Evolutionary conservation across 1,140 invertebrate species (phyloP).

Genomic region (Wasmannia auropunctata): DNA sequence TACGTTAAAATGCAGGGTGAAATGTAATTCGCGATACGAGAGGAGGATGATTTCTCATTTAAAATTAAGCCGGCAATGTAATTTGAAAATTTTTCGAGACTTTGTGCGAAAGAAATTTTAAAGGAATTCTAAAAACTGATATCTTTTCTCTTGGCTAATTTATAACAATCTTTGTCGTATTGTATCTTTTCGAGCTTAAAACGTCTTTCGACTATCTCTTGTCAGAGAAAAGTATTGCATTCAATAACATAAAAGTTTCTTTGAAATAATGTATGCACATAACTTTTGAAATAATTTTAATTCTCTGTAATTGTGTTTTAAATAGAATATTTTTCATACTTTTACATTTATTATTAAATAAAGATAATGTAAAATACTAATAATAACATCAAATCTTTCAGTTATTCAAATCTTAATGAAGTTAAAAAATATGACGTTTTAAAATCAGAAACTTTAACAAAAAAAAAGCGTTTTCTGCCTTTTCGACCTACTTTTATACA

Average conservation of each 20-base stretch:
- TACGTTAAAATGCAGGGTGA: slow-evolving; percentile 4
- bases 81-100: neutral
- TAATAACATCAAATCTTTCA: no score
- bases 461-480: neutral
- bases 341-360: neutral
- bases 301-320: neutral
- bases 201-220: no score
- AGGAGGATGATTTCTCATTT: neutral
- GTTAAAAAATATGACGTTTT: neutral
- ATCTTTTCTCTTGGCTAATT: no score
- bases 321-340: neutral
- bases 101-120: neutral
- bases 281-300: neutral
- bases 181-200: neutral
- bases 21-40: slow-evolving; percentile 11
- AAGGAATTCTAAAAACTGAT: neutral
- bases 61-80: slow-evolving; percentile 2
- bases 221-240: neutral
- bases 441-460: neutral
- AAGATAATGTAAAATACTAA: no score
- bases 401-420: neutral
- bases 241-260: neutral
- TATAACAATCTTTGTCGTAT: no score
- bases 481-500: neutral
- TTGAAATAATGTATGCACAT: neutral